Evolutionary conservation across 1,140 invertebrate genomes (phyloP), one percentile per base, ranked within the genome.

Genomic region (Hypothenemus hampei): DNA sequence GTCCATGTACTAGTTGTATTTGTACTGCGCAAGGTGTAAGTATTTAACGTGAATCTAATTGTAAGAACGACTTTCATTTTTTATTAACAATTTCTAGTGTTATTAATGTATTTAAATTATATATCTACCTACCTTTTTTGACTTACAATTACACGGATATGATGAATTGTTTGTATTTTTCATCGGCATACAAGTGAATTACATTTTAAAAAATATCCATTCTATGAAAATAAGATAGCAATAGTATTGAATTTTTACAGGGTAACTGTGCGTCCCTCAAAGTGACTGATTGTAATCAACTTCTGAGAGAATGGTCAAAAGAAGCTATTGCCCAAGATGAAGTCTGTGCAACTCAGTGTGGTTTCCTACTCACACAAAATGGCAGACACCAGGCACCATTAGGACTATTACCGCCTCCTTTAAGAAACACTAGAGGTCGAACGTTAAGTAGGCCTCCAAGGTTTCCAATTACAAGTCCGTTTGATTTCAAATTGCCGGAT

Each of bases 331-430:
- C 90, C 16, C 78, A 82, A 3, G 92, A 95, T 63, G 87, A 91
- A 62, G 88, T 93, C 0, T 95, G 92, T 71, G 86, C 87, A 13
- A 88, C 90, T 1, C 92, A 95, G 73, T 95, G 92, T 65, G 85
- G 86, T 11, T 83, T 81, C 54, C 70, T 81, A 35, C 63, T 82
- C 8, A 69, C 78, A 26, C 66, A 71, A 24, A 65, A 72, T 0
- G 63, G 72, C 7, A 56, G 39, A 24, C 26, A 55, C 11, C 26
- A 49, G 20, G 23, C 21, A 10, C 43, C 69, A 0, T 53, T 67
- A 65, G 39, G 70, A 48, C 61, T 53, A 15, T 69, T 64, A 46
- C 63, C 43, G 63, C 70, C 45, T 62, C 69, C 49, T 60, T 70
- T 35, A 67, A 69, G 33, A 64, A 70, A 26, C 62, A 71, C 69